Evolutionary conservation across 2,888 invertebrate genomes (phyloP).

Genomic region (Acrobasis repandana): DNA sequence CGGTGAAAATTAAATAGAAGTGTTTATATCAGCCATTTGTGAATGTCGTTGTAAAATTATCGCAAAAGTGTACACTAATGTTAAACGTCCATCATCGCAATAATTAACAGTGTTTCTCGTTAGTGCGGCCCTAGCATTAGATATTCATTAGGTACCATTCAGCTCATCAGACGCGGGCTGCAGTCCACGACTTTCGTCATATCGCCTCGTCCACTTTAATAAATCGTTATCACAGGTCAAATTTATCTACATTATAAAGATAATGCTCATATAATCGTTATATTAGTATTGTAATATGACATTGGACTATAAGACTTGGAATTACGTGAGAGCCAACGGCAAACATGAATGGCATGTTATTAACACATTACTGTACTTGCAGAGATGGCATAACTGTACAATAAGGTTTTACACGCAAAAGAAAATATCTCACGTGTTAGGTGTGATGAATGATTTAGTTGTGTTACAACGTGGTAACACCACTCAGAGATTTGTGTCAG

Average conservation of each 20-base stretch:
- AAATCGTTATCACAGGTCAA: slow-evolving; percentile 16
- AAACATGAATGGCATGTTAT: slow-evolving; percentile 8
- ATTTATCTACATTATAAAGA: slow-evolving; percentile 3
- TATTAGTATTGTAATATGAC: slow-evolving; percentile 9
- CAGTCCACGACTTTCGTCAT: neutral
- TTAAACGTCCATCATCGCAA: too few species aligned
- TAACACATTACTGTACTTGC: slow-evolving; percentile 13
- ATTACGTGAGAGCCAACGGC: slow-evolving; percentile 9
- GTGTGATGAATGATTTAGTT: neutral
- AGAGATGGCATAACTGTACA: slow-evolving; percentile 7
- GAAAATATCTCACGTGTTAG: neutral
- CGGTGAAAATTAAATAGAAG: too few species aligned
- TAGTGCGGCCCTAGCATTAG: too few species aligned
- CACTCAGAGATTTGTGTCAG: neutral
- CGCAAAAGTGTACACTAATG: too few species aligned
- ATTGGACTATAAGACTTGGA: neutral
- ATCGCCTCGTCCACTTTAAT: slow-evolving; percentile 5
- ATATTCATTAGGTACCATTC: neutral
- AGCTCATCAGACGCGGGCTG: neutral
- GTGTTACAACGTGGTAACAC: neutral
- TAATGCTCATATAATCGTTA: slow-evolving; percentile 10
- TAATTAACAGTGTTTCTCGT: too few species aligned
- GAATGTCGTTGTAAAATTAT: too few species aligned
- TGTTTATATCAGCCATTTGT: too few species aligned
- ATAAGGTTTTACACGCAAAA: slow-evolving; percentile 10